These are phyloP conservation scores for Tetranychus cinnabarinus DNA, from an alignment of 1,140 invertebrate genomes.

Conservation along the genomic window DNA sequence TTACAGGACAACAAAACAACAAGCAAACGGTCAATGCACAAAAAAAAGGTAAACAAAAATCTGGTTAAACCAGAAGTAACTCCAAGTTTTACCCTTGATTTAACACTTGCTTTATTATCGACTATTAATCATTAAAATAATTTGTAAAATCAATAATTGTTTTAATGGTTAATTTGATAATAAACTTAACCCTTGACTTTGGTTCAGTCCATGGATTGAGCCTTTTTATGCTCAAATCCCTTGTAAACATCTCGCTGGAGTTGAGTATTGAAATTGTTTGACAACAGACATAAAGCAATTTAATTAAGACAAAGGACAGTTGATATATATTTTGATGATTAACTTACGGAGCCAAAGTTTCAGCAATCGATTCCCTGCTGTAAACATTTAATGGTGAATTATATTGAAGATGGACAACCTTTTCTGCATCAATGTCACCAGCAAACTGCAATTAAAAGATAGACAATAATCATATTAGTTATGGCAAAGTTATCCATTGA, in stretches of 20 bases:
- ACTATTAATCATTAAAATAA: no score
- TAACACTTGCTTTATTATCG: no score
- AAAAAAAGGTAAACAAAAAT: no score
- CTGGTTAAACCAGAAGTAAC: no score
- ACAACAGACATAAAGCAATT: background rate
- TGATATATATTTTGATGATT: background rate
- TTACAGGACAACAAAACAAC: no score
- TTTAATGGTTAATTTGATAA: no score
- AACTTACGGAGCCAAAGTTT: constrained; percentile 15
- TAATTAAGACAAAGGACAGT: background rate
- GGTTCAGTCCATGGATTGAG: background rate
- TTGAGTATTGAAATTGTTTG: background rate
- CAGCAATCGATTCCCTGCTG: constrained; percentile 21
- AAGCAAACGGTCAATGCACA: no score
- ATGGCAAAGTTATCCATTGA: background rate
- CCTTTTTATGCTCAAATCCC: background rate
- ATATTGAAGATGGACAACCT: constrained; percentile 23
- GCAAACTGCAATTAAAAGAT: constrained; percentile 1
- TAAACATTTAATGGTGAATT: constrained; percentile 24
- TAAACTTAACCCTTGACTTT: background rate
- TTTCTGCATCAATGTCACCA: constrained; percentile 3
- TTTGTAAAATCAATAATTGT: no score
- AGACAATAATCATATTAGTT: background rate
- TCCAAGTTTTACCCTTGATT: no score
- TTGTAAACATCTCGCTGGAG: background rate